Evolutionary conservation across 2,888 invertebrate species (phyloP).

Genomic region (Eupeodes latifasciatus): DNA sequence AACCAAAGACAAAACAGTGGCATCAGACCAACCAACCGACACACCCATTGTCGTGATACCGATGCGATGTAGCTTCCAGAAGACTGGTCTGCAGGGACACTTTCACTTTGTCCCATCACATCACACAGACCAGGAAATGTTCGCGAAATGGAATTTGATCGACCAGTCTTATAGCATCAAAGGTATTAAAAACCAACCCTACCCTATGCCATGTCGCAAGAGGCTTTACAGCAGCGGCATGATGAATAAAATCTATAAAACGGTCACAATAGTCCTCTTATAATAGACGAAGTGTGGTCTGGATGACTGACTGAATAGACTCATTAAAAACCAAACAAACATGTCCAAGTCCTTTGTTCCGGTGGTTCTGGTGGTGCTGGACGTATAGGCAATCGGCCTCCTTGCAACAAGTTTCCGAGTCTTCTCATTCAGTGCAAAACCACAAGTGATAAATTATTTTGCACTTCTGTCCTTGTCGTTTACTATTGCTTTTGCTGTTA

Average conservation of each 20-base stretch:
- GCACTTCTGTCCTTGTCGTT: conserved; percentile 50
- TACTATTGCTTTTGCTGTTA: conserved; percentile 1
- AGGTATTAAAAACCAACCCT: conserved; percentile 23
- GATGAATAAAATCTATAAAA: conserved; percentile 38
- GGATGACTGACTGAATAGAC: conserved; percentile 68
- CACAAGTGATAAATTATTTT: conserved; percentile 73
- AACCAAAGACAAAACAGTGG: conserved; percentile 16
- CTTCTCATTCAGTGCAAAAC: conserved; percentile 30
- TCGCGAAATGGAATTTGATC: conserved; percentile 52
- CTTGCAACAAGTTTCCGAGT: conserved; percentile 31
- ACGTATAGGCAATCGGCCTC: not conserved
- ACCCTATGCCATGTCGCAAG: not conserved
- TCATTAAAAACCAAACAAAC: conserved; percentile 62
- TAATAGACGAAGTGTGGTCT: conserved; percentile 39
- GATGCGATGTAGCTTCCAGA: conserved; percentile 34
- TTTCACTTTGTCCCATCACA: conserved; percentile 65
- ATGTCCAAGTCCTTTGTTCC: conserved; percentile 51
- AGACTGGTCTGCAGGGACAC: conserved; percentile 39
- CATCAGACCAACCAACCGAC: conserved; percentile 39
- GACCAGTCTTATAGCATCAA: conserved; percentile 15
- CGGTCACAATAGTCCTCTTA: conserved; percentile 38
- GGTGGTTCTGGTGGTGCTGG: conserved; percentile 23
- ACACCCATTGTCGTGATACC: conserved; percentile 70
- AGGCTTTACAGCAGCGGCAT: conserved; percentile 22
- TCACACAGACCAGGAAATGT: conserved; percentile 55